Evolutionary conservation across 2,113 vertebrate species (phyloP).

Genomic region (Crocuta crocuta): DNA sequence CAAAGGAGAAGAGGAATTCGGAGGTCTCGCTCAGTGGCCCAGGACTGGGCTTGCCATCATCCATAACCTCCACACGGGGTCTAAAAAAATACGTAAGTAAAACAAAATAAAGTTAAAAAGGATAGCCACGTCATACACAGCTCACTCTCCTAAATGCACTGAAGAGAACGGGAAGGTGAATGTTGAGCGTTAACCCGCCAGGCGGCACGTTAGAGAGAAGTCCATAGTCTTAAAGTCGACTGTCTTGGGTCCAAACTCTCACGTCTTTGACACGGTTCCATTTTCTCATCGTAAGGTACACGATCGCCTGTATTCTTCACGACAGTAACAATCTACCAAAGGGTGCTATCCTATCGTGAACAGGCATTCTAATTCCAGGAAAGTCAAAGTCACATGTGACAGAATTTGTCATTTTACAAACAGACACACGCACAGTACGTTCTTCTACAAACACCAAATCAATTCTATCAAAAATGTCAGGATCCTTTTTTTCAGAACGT

Average conservation of each 20-base stretch:
- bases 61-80: constrained; percentile 82
- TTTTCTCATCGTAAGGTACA: neutral
- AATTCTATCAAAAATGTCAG: neutral
- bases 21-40: constrained; percentile 15
- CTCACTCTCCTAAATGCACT: neutral
- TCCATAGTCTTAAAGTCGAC: neutral
- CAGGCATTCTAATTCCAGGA: constrained; percentile 22
- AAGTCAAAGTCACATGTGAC: neutral
- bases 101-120: constrained; percentile 40
- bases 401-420: neutral
- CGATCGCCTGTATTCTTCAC: neutral
- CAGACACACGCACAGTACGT: neutral
- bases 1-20: constrained; percentile 90
- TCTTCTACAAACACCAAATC: constrained; percentile 1
- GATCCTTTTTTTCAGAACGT: neutral
- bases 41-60: constrained; percentile 65
- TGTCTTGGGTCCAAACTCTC: neutral
- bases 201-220: neutral
- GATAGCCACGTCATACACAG: constrained; percentile 34
- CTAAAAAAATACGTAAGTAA: neutral
- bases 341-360: neutral
- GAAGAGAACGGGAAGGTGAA: neutral
- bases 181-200: neutral
- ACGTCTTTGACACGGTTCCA: neutral
- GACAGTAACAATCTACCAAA: neutral